These are phyloP conservation scores for Lamprologus speciosus DNA, from an alignment of 2,113 vertebrate species.

Conservation along the genomic window DNA sequence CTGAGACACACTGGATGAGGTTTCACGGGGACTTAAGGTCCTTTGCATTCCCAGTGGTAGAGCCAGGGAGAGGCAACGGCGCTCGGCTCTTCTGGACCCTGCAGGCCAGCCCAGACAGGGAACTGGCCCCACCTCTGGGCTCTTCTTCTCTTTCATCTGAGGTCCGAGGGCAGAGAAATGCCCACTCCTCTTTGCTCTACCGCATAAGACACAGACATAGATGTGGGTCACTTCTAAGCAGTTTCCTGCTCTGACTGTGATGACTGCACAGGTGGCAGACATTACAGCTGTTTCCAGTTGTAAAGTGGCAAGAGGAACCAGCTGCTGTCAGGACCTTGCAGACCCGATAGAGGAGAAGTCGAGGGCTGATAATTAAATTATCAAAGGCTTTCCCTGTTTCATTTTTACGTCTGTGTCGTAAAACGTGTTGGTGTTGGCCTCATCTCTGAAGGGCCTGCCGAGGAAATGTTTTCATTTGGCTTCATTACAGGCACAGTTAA, in stretches of 20 bases:
- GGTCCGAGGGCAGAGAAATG: constrained; percentile 10
- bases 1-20: constrained; percentile 38
- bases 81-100: constrained; percentile 1
- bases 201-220: constrained; percentile 45
- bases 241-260: constrained; percentile 55
- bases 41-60: constrained; percentile 19
- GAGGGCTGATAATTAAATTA: constrained; percentile 57
- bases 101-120: background rate
- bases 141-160: constrained; percentile 26
- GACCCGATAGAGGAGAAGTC: constrained; percentile 29
- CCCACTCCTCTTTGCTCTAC: constrained; percentile 3
- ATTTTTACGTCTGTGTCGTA: constrained; percentile 28
- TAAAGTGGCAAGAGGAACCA: constrained; percentile 63
- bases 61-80: constrained; percentile 23
- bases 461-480: constrained; percentile 26
- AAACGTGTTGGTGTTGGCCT: constrained; percentile 42
- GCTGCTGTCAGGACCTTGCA: constrained; percentile 55
- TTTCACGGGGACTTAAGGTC: constrained; percentile 48
- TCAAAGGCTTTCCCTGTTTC: constrained; percentile 48
- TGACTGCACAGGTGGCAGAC: constrained; percentile 71
- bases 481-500: constrained; percentile 3
- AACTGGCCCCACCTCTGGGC: background rate
- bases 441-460: background rate
- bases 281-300: constrained; percentile 74
- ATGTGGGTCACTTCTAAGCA: constrained; percentile 54